These are phyloP conservation scores for Geophilus truncorum DNA, from an alignment of 2,888 invertebrate species.

Conservation along the genomic window DNA sequence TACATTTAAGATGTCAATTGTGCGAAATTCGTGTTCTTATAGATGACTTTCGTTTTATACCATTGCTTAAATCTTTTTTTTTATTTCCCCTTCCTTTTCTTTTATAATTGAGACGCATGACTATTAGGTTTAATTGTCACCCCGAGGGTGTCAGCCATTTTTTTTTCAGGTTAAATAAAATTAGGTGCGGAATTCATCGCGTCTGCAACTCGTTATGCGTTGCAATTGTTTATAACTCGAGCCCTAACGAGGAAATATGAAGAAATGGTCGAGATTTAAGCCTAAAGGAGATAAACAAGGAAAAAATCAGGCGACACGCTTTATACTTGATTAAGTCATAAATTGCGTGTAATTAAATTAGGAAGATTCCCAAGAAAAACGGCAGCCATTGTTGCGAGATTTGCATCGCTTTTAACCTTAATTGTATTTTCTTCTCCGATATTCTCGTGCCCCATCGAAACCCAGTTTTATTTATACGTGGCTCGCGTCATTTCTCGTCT, in stretches of 20 bases:
- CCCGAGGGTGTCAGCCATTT: neutral
- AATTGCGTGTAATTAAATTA: neutral
- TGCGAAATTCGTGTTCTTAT: no score
- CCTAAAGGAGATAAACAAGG: neutral
- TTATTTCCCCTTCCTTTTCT: neutral
- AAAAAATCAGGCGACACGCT: neutral
- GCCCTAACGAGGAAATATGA: no score
- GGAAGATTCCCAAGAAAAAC: neutral
- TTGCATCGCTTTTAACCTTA: no score
- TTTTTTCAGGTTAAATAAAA: neutral
- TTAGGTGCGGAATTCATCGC: neutral
- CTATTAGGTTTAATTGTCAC: neutral
- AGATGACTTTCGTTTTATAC: no score
- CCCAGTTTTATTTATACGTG: neutral
- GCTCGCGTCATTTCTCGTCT: neutral
- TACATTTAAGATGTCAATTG: no score
- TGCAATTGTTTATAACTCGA: no score
- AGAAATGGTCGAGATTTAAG: neutral
- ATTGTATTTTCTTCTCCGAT: no score
- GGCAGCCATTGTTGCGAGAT: no score
- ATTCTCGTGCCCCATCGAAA: neutral
- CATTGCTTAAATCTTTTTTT: neutral
- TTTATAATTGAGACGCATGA: neutral
- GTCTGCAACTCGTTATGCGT: neutral
- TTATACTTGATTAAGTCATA: constrained; percentile 1